phyloP scores from a whole-genome alignment of 2,797 vertebrate genomes.

The Chrosomus eos region DNA sequence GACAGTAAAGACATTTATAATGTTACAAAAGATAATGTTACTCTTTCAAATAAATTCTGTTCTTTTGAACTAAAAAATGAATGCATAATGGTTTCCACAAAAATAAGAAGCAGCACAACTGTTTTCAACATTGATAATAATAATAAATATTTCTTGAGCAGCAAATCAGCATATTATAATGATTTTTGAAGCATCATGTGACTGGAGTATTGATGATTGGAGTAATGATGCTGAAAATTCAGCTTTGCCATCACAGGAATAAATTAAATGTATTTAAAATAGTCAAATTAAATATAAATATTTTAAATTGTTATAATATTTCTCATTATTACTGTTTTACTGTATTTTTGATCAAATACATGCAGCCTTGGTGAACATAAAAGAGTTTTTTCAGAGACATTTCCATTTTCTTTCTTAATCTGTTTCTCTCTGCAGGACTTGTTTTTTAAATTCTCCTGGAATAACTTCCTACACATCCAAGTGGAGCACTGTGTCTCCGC shows the following conservation, averaged over 20 bases:
- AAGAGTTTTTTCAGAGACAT: neutral
- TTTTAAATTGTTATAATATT: neutral
- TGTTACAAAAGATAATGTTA: neutral
- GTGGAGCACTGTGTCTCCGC: slow-evolving; percentile 93
- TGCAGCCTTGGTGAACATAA: neutral
- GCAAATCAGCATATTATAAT: neutral
- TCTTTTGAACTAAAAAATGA: neutral
- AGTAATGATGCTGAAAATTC: neutral
- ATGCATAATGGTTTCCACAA: neutral
- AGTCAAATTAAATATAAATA: neutral
- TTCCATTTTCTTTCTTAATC: neutral
- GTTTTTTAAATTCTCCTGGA: slow-evolving; percentile 98
- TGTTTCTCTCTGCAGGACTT: slow-evolving; percentile 81
- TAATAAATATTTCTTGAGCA: neutral
- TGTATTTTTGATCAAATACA: neutral
- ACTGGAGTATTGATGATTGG: neutral
- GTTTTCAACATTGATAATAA: neutral
- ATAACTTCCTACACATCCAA: slow-evolving; percentile 99
- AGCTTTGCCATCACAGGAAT: neutral
- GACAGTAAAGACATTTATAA: neutral
- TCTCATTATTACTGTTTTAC: neutral
- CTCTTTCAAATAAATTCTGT: neutral
- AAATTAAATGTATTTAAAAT: neutral
- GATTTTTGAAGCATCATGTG: neutral
- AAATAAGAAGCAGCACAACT: neutral